These are phyloP conservation scores for Tiliqua scincoides DNA, from an alignment of 2,113 vertebrate species.

Conservation along the genomic window DNA sequence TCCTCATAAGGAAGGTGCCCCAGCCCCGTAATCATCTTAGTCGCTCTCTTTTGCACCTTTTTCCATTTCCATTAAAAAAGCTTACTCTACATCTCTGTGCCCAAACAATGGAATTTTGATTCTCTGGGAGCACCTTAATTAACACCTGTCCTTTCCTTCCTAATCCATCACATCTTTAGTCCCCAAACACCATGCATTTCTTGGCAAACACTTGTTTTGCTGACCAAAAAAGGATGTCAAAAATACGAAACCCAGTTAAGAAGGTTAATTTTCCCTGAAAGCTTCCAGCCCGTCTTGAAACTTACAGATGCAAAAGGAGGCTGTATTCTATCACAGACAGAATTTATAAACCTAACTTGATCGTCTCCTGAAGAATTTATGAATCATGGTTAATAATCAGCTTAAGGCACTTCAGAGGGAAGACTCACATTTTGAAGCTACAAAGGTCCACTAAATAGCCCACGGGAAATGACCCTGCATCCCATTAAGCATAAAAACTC, in stretches of 20 bases:
- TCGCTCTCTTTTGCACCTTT: too few species aligned
- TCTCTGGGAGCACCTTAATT: not conserved
- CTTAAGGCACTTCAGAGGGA: constrained; percentile 86
- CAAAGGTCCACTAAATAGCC: constrained; percentile 89
- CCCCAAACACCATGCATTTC: not conserved
- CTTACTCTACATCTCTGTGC: constrained; percentile 25
- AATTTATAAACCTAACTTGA: constrained; percentile 82
- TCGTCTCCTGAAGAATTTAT: constrained; percentile 87
- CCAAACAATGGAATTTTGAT: constrained; percentile 28
- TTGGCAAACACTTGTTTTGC: constrained; percentile 40
- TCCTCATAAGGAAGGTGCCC: too few species aligned
- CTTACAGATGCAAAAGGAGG: constrained; percentile 62
- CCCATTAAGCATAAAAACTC: constrained; percentile 76
- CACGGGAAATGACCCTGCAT: constrained; percentile 85
- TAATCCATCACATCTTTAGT: constrained; percentile 1
- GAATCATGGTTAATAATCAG: constrained; percentile 90
- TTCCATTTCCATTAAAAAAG: too few species aligned
- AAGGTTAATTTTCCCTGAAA: constrained; percentile 31
- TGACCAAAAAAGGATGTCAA: constrained; percentile 28
- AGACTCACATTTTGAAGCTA: constrained; percentile 83
- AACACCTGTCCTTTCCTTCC: not conserved
- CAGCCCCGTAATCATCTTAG: too few species aligned
- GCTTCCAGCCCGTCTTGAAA: not conserved
- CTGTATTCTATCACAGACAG: constrained; percentile 72
- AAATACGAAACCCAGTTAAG: constrained; percentile 36